Evolutionary conservation across 2,113 vertebrate species (phyloP).

Genomic region (Alosa alosa): DNA sequence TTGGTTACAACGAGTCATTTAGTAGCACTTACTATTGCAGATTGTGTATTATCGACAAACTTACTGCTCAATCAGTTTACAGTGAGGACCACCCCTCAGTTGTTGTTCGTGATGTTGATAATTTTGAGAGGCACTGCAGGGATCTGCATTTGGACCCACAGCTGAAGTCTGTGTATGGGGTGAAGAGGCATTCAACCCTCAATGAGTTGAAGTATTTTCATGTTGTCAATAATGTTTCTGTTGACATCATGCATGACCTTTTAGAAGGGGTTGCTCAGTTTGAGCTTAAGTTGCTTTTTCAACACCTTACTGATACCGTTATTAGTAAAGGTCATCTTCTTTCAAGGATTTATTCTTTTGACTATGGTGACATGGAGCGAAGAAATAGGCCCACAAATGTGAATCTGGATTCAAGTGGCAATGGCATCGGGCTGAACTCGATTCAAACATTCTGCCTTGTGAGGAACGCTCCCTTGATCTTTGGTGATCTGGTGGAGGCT

Average conservation of each 20-base stretch:
- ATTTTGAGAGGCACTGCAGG: constrained; percentile 24
- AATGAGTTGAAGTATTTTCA: constrained; percentile 33
- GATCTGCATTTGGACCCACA: constrained; percentile 8
- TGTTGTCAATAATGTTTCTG: constrained; percentile 30
- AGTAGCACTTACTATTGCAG: constrained; percentile 40
- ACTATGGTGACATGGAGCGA: constrained; percentile 29
- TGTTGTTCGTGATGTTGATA: neutral
- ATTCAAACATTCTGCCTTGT: constrained; percentile 28
- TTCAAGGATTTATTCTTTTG: constrained; percentile 29
- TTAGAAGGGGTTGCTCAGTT: constrained; percentile 30
- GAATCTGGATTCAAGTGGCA: constrained; percentile 15
- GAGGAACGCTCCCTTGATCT: constrained; percentile 16
- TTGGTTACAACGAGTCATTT: constrained; percentile 41
- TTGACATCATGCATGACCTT: constrained; percentile 36
- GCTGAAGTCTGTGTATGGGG: constrained; percentile 17
- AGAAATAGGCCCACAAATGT: constrained; percentile 24
- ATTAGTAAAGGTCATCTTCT: constrained; percentile 23
- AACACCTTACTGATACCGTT: constrained; percentile 20
- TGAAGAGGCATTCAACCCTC: constrained; percentile 21
- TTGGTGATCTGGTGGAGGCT: constrained; percentile 20
- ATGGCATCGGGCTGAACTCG: constrained; percentile 16
- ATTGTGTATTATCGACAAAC: constrained; percentile 29
- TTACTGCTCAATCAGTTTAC: constrained; percentile 23
- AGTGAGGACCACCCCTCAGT: constrained; percentile 24
- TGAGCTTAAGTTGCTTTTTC: constrained; percentile 27